A percentile compares a stretch with the other conserved stretches of the same genome.
Conservation (phyloP, 2,888 invertebrate genomes). For the Drosophila antonietae region DNA sequence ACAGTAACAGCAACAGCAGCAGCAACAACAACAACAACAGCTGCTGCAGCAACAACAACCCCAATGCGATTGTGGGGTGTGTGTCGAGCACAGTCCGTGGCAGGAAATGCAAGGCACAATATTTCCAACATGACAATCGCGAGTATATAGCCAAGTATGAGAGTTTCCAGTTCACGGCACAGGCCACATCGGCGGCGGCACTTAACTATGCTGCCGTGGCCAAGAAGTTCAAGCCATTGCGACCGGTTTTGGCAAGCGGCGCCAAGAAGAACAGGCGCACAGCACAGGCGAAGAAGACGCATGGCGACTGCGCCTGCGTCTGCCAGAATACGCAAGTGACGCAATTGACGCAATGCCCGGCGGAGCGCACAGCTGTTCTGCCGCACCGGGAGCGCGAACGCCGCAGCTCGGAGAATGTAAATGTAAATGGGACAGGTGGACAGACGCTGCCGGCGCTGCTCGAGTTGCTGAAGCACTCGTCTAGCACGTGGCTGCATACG, state of each 20-base stretch:
- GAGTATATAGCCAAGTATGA: constrained; percentile 72
- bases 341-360: constrained; percentile 43
- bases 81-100: constrained; percentile 28
- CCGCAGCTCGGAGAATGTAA: neutral
- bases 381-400: constrained; percentile 19
- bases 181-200: constrained; percentile 55
- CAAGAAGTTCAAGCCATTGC: constrained; percentile 82
- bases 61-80: constrained; percentile 17
- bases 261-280: constrained; percentile 66
- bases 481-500: constrained; percentile 63
- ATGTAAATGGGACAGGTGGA: constrained; percentile 31
- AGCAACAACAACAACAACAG: constrained; percentile 11
- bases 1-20: constrained; percentile 1
- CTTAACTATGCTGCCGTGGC: constrained; percentile 80
- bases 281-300: constrained; percentile 47
- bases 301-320: constrained; percentile 75
- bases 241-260: constrained; percentile 68
- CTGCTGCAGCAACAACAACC: constrained; percentile 9
- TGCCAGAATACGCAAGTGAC: constrained; percentile 48
- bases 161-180: constrained; percentile 67
- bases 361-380: constrained; percentile 49
- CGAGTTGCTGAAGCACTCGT: constrained; percentile 68
- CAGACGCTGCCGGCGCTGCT: constrained; percentile 65
- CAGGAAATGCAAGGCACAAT: constrained; percentile 75
- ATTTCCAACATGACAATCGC: constrained; percentile 83